Conservation (phyloP, 2,888 invertebrate species). For the Gibbula magus region DNA sequence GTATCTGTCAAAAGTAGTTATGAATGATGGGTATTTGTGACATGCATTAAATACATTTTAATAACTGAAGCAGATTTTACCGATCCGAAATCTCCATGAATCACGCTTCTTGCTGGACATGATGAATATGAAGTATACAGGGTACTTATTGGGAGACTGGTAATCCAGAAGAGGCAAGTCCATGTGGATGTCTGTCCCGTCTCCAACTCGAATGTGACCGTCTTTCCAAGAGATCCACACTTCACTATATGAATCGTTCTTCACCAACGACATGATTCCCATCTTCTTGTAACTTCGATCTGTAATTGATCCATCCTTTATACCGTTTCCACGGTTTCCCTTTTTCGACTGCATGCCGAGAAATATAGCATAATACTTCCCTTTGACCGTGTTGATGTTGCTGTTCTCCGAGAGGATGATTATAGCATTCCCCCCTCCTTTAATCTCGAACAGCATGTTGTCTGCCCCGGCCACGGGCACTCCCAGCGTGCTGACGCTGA, state of each 20-base stretch:
- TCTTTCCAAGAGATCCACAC: slow-evolving; percentile 6
- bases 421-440: not conserved
- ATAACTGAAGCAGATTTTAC: not conserved
- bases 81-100: not conserved
- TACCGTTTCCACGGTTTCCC: not conserved
- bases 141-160: not conserved
- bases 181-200: not conserved
- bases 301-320: not conserved
- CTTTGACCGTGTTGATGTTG: not conserved
- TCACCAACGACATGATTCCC: not conserved
- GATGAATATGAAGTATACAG: not conserved
- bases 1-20: too few species aligned
- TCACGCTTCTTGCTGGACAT: not conserved
- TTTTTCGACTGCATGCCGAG: not conserved
- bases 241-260: not conserved
- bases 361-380: not conserved
- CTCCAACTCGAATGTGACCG: not conserved
- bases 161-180: not conserved
- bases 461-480: not conserved
- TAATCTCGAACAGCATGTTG: not conserved
- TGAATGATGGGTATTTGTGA: too few species aligned
- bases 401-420: not conserved
- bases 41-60: too few species aligned
- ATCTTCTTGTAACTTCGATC: not conserved
- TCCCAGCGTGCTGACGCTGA: not conserved